These are phyloP conservation scores for Papilio machaon DNA, from an alignment of 1,140 invertebrate genomes.

Conservation along the genomic window DNA sequence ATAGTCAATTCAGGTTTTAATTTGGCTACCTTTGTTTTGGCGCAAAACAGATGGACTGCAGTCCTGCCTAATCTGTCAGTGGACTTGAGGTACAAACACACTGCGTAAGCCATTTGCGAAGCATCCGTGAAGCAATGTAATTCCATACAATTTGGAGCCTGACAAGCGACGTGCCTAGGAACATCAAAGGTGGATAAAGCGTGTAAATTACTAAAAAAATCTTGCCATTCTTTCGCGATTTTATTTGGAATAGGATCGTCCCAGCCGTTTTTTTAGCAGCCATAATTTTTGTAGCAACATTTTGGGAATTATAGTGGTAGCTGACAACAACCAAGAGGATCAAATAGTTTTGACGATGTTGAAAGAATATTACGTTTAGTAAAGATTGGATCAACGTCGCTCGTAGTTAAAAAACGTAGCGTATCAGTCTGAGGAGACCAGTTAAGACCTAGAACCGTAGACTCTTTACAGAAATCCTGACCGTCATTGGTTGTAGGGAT, in stretches of 20 bases:
- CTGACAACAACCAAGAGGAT: background rate
- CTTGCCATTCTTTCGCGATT: background rate
- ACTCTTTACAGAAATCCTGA: constrained; percentile 17
- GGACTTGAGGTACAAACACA: constrained; percentile 3
- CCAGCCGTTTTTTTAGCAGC: background rate
- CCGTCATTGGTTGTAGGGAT: background rate
- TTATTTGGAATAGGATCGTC: background rate
- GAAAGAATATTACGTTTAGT: constrained; percentile 40
- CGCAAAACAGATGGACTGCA: constrained; percentile 15
- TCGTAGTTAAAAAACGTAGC: constrained; percentile 31
- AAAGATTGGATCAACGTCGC: background rate
- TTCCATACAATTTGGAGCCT: background rate
- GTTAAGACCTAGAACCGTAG: constrained; percentile 21
- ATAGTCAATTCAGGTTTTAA: background rate
- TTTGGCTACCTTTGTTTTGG: constrained; percentile 17
- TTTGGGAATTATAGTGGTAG: background rate
- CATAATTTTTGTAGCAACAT: constrained; percentile 2
- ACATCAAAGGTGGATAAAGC: background rate
- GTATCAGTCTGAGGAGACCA: constrained; percentile 35
- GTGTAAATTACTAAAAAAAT: background rate
- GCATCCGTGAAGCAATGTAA: constrained; percentile 18
- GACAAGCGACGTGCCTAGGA: background rate
- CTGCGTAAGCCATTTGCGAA: constrained; percentile 2
- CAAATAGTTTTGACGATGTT: background rate
- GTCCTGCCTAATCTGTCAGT: background rate